A percentile compares a stretch with the other conserved stretches of the same genome.
Conservation (phyloP, 2,888 invertebrate species). For the Siphlonurus alternatus region DNA sequence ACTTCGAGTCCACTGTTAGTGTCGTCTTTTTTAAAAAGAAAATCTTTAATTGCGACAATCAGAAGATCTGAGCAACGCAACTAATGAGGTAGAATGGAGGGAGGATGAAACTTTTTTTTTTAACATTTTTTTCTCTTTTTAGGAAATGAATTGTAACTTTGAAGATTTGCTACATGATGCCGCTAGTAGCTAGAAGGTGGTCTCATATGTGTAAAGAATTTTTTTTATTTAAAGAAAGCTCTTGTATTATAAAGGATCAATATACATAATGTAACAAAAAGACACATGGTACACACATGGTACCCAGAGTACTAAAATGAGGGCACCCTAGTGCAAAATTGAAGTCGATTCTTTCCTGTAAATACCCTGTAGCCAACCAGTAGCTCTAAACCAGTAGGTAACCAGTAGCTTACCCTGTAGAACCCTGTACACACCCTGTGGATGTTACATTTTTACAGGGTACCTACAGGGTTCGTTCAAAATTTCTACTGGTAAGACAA, state of each 20-base stretch:
- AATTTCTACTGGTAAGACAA: too few relatives aligned
- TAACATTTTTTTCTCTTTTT: not conserved
- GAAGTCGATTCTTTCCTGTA: too few relatives aligned
- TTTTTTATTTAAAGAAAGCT: not conserved
- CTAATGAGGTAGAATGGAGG: not conserved
- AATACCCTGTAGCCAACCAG: too few relatives aligned
- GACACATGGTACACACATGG: not conserved
- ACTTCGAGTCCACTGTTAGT: too few relatives aligned
- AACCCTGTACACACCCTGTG: too few relatives aligned
- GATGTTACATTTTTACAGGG: too few relatives aligned
- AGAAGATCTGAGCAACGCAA: not conserved
- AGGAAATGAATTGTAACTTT: not conserved
- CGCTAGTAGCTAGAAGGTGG: too few relatives aligned
- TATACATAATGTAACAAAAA: not conserved
- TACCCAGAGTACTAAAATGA: not conserved
- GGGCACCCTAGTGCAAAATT: too few relatives aligned
- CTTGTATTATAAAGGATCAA: not conserved
- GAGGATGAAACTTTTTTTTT: not conserved
- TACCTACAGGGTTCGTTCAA: too few relatives aligned
- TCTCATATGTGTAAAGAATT: not conserved
- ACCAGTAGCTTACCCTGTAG: too few relatives aligned
- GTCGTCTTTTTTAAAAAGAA: not conserved
- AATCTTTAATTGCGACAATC: not conserved
- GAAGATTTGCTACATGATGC: too few relatives aligned
- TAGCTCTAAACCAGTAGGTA: too few relatives aligned